phyloP scores from a whole-genome alignment of 2,888 invertebrate species.

The Rotaria socialis region DNA sequence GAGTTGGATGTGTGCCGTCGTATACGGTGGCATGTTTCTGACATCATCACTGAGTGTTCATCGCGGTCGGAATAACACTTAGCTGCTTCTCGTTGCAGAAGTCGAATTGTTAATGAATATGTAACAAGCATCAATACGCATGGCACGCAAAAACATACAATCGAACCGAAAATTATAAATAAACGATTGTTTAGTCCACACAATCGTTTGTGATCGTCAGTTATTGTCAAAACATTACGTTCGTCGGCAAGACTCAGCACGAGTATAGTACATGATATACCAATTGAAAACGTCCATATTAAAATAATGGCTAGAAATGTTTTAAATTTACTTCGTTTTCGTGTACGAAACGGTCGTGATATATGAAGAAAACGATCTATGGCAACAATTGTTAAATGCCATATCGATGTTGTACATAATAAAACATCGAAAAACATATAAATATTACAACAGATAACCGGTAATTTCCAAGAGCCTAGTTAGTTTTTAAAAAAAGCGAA shows the following conservation, averaged over 20 bases:
- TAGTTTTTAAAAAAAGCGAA: too few species aligned
- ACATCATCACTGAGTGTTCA: too few species aligned
- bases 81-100: slow-evolving; percentile 30
- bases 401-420: slow-evolving; percentile 45
- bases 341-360: slow-evolving; percentile 41
- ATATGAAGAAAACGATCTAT: slow-evolving; percentile 44
- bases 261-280: slow-evolving; percentile 41
- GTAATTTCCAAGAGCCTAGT: slow-evolving; percentile 14
- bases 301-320: slow-evolving; percentile 40
- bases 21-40: not conserved
- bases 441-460: not conserved
- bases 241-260: slow-evolving; percentile 36
- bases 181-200: slow-evolving; percentile 39
- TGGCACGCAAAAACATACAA: slow-evolving; percentile 44
- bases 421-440: slow-evolving; percentile 40
- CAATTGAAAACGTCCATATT: slow-evolving; percentile 44
- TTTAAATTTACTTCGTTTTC: slow-evolving; percentile 32
- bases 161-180: slow-evolving; percentile 45
- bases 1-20: not conserved
- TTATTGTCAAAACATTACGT: slow-evolving; percentile 23
- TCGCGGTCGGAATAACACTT: slow-evolving; percentile 34
- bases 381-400: slow-evolving; percentile 41
- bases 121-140: slow-evolving; percentile 44
- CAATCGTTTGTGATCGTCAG: slow-evolving; percentile 22
- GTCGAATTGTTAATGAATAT: slow-evolving; percentile 41